Evolutionary conservation across 2,113 vertebrate species (phyloP).

Genomic region (Neomonachus schauinslandi): DNA sequence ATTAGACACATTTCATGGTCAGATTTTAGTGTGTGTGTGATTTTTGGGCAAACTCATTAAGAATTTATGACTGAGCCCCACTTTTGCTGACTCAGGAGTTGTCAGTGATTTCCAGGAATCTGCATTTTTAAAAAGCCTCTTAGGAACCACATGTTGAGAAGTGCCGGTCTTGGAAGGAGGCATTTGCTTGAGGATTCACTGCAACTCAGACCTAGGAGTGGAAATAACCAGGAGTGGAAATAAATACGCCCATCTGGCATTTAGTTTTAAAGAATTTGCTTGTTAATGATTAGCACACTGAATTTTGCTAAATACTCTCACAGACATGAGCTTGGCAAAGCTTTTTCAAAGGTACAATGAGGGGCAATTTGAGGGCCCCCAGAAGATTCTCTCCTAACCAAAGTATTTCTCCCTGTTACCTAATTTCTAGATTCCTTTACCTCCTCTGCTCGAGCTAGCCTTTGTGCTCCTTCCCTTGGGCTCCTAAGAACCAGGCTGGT

Average conservation of each 20-base stretch:
- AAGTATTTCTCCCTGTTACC: not conserved
- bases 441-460: not conserved
- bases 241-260: not conserved
- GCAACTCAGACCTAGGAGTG: not conserved
- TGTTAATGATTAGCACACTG: not conserved
- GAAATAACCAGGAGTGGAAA: not conserved
- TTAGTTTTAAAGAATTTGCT: not conserved
- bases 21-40: not conserved
- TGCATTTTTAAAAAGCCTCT: not conserved
- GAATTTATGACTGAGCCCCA: not conserved
- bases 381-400: not conserved
- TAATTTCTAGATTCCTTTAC: too few species aligned
- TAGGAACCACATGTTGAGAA: not conserved
- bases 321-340: not conserved
- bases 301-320: not conserved
- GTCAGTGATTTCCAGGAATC: not conserved
- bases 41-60: not conserved
- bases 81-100: not conserved
- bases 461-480: not conserved
- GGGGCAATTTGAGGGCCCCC: not conserved
- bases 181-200: not conserved
- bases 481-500: not conserved
- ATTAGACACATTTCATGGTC: not conserved
- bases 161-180: not conserved
- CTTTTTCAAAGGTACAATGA: not conserved